Percentiles rank a stretch among this genome's conserved stretches.
These are phyloP conservation scores for Drosophila atripex DNA, from an alignment of 2,888 invertebrate species.

Conservation along the genomic window DNA sequence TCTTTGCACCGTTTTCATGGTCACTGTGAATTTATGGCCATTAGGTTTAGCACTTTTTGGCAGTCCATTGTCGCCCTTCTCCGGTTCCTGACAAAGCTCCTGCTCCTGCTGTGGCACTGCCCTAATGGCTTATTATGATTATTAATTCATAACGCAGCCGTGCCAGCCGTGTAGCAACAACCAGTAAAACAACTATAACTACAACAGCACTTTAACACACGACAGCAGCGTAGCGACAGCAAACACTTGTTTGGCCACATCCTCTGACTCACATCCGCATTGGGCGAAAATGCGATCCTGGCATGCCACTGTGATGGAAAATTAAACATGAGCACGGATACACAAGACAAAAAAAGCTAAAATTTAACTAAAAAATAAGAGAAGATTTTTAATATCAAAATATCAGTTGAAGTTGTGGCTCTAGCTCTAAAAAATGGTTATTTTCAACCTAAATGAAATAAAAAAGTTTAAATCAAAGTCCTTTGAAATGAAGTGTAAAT, in stretches of 20 bases:
- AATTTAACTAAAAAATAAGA: neutral
- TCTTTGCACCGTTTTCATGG: constrained; percentile 40
- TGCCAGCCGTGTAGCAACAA: constrained; percentile 19
- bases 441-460: neutral
- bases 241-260: constrained; percentile 22
- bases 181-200: constrained; percentile 32
- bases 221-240: constrained; percentile 26
- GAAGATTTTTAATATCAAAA: neutral
- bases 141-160: constrained; percentile 63
- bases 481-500: neutral
- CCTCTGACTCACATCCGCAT: constrained; percentile 13
- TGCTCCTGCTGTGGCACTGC: constrained; percentile 4
- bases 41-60: constrained; percentile 59
- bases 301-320: constrained; percentile 48
- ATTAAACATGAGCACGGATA: constrained; percentile 47
- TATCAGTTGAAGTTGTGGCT: neutral
- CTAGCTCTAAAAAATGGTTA: neutral
- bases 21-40: constrained; percentile 63
- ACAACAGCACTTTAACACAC: constrained; percentile 44
- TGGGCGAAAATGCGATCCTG: constrained; percentile 35
- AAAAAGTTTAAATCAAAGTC: neutral
- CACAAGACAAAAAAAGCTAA: neutral
- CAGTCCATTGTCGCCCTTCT: constrained; percentile 21
- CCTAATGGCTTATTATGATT: constrained; percentile 69
- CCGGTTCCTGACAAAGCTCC: neutral